phyloP scores from a whole-genome alignment of 2,797 vertebrate species.

The Okamejei kenojei region DNA sequence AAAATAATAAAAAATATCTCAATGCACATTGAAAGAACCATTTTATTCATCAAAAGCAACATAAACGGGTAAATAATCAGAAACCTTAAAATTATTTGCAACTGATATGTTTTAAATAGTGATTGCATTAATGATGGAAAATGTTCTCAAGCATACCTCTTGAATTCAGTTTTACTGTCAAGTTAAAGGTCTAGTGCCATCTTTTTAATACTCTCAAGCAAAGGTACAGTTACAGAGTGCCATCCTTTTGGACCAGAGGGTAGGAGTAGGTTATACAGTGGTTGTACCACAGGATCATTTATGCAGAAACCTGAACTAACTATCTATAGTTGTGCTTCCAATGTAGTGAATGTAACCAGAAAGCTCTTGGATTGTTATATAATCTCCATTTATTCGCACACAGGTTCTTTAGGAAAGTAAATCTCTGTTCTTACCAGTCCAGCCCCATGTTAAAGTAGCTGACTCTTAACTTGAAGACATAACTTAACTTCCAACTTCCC shows the following conservation, averaged over 20 bases:
- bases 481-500: too few species aligned
- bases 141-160: background rate
- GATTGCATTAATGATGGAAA: background rate
- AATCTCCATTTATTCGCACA: background rate
- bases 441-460: background rate
- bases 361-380: background rate
- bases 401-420: background rate
- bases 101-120: background rate
- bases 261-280: too few species aligned
- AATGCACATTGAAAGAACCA: background rate
- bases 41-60: background rate
- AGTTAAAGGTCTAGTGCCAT: background rate
- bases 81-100: background rate
- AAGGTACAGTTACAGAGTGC: background rate
- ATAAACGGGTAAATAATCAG: background rate
- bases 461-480: background rate
- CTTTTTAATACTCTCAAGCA: background rate
- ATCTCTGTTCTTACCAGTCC: background rate
- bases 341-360: background rate
- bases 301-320: background rate
- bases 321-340: background rate
- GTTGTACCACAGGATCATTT: background rate
- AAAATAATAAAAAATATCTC: conserved; percentile 8
- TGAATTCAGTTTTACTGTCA: background rate
- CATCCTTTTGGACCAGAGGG: background rate